A percentile compares a stretch with the other conserved stretches of the same genome.
These are phyloP conservation scores for Ochropacha duplaris DNA, from an alignment of 2,888 invertebrate genomes.

Conservation along the genomic window DNA sequence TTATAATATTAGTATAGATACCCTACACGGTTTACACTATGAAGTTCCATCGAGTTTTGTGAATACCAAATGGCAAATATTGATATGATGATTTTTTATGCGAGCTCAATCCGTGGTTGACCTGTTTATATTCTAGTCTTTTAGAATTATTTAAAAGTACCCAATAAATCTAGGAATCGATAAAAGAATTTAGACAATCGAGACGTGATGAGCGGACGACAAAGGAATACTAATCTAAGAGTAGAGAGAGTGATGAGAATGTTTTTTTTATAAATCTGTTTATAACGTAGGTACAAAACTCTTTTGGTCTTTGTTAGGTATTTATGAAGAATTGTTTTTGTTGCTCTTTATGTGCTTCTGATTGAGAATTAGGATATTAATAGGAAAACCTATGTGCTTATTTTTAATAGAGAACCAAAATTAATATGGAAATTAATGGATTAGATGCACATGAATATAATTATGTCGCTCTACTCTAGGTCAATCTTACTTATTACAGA, in stretches of 20 bases:
- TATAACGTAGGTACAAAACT: not conserved
- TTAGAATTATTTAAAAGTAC: constrained; percentile 4
- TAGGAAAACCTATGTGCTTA: too few species aligned
- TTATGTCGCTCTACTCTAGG: too few species aligned
- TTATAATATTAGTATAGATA: not conserved
- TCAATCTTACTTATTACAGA: too few species aligned
- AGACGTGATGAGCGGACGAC: not conserved
- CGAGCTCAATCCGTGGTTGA: not conserved
- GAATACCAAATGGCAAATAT: too few species aligned
- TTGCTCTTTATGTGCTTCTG: too few species aligned
- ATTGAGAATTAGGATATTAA: too few species aligned
- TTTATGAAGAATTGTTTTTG: not conserved
- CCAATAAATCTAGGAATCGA: constrained; percentile 5
- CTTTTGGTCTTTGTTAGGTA: too few species aligned
- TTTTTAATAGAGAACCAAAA: too few species aligned
- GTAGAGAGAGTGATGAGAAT: not conserved
- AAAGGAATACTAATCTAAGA: not conserved
- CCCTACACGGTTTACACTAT: not conserved
- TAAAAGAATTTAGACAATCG: not conserved
- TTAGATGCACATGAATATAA: too few species aligned
- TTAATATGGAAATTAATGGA: too few species aligned
- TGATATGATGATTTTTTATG: too few species aligned
- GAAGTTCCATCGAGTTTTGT: not conserved
- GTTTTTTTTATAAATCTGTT: not conserved
- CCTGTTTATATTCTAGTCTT: not conserved